Percentiles rank a stretch among this genome's conserved stretches.
phyloP scores from a whole-genome alignment of 1,140 invertebrate species.

The Sarcophaga bullata region DNA sequence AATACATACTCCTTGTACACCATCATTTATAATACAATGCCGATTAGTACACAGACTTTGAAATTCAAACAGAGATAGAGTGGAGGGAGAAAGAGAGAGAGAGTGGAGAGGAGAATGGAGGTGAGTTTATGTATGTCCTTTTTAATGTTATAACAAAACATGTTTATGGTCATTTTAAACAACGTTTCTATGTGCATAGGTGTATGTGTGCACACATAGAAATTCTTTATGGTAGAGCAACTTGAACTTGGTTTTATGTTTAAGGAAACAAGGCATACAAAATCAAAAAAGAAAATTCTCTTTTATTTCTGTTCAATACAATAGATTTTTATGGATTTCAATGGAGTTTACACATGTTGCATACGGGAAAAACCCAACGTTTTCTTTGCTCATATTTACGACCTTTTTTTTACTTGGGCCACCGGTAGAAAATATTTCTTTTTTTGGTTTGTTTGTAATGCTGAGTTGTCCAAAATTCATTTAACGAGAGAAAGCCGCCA shows the following conservation, averaged over 20 bases:
- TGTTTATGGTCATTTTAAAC: slow-evolving; percentile 21
- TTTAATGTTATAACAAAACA: neutral
- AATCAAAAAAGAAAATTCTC: neutral
- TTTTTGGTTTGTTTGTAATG: neutral
- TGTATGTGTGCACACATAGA: neutral
- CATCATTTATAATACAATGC: neutral
- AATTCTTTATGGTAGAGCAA: neutral
- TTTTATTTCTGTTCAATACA: neutral
- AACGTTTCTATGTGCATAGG: neutral
- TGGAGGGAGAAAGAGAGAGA: too few species aligned
- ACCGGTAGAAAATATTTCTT: too few species aligned
- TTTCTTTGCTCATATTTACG: slow-evolving; percentile 1
- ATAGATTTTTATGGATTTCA: neutral
- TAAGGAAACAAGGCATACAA: neutral
- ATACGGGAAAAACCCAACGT: neutral
- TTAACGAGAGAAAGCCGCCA: too few species aligned
- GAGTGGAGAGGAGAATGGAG: neutral
- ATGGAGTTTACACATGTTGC: slow-evolving; percentile 1
- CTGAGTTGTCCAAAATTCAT: neutral
- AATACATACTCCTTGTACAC: neutral
- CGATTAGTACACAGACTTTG: neutral
- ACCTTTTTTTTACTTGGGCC: neutral
- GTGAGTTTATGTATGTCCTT: too few species aligned
- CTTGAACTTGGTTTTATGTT: neutral
- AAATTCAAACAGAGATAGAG: too few species aligned